These are phyloP conservation scores for Danaus chrysippus DNA, from an alignment of 2,888 invertebrate species.

Conservation along the genomic window DNA sequence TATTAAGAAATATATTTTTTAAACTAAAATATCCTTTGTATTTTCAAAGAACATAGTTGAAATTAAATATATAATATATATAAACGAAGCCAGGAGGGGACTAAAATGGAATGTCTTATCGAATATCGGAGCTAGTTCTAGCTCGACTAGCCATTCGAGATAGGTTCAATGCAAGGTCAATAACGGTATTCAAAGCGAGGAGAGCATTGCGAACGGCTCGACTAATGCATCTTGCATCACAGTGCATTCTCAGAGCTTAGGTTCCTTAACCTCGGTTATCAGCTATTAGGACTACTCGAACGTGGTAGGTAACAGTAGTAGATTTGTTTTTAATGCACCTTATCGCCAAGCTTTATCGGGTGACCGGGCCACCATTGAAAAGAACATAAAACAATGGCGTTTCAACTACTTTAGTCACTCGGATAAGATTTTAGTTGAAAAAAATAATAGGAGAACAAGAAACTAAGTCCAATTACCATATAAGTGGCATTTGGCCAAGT, in stretches of 20 bases:
- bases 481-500: constrained; percentile 2
- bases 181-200: constrained; percentile 62
- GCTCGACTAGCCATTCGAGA: constrained; percentile 30
- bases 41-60: neutral
- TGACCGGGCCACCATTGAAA: constrained; percentile 53
- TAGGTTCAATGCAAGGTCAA: constrained; percentile 51
- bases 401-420: constrained; percentile 36
- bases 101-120: constrained; percentile 28
- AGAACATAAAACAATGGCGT: constrained; percentile 39
- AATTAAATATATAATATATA: neutral
- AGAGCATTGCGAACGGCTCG: constrained; percentile 58
- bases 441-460: neutral
- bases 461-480: constrained; percentile 7
- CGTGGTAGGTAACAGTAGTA: constrained; percentile 50
- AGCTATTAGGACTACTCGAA: constrained; percentile 45
- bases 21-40: too few relatives aligned
- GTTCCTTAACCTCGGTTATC: constrained; percentile 57
- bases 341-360: constrained; percentile 65
- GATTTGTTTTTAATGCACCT: constrained; percentile 59
- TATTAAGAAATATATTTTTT: too few relatives aligned
- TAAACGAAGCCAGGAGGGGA: constrained; percentile 17
- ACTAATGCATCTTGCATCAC: constrained; percentile 59
- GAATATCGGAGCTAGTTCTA: constrained; percentile 21
- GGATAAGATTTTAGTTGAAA: constrained; percentile 14
- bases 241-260: constrained; percentile 43